Percentiles rank a stretch among this genome's conserved stretches.
These are phyloP conservation scores for Tretioscincus oriximinensis DNA, from an alignment of 2,113 vertebrate species.

Conservation along the genomic window DNA sequence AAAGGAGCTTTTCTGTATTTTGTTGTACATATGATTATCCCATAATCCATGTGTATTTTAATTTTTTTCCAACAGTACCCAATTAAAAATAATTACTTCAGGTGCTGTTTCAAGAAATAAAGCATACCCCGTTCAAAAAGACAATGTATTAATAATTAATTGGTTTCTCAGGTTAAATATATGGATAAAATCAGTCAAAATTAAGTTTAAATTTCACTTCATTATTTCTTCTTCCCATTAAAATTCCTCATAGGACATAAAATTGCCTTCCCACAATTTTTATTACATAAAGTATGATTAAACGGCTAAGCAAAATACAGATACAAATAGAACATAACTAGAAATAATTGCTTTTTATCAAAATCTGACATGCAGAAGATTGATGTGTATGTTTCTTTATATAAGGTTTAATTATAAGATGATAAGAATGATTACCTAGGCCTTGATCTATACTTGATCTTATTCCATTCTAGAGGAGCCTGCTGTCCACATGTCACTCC, in stretches of 20 bases:
- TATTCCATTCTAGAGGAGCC: too few relatives aligned
- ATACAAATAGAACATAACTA: neutral
- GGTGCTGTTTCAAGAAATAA: neutral
- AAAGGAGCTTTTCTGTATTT: neutral
- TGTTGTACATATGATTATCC: neutral
- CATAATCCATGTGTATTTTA: neutral
- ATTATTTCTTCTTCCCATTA: neutral
- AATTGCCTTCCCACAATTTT: neutral
- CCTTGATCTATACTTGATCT: too few relatives aligned
- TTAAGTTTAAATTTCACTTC: neutral
- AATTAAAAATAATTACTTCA: neutral
- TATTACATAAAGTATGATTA: constrained; percentile 2
- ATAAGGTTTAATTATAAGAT: neutral
- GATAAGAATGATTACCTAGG: accelerated
- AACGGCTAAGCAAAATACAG: neutral
- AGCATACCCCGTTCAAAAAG: neutral
- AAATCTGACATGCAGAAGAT: neutral
- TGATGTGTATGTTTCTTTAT: neutral
- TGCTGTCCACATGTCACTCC: too few relatives aligned
- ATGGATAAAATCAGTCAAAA: neutral
- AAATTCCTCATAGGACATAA: neutral
- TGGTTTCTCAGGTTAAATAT: neutral
- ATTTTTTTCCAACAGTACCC: too few relatives aligned
- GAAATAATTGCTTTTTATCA: constrained; percentile 9
- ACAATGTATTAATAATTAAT: neutral